Base-by-base conservation (phyloP, 2,797 vertebrate species). In the Fistularia commersonii region DNA sequence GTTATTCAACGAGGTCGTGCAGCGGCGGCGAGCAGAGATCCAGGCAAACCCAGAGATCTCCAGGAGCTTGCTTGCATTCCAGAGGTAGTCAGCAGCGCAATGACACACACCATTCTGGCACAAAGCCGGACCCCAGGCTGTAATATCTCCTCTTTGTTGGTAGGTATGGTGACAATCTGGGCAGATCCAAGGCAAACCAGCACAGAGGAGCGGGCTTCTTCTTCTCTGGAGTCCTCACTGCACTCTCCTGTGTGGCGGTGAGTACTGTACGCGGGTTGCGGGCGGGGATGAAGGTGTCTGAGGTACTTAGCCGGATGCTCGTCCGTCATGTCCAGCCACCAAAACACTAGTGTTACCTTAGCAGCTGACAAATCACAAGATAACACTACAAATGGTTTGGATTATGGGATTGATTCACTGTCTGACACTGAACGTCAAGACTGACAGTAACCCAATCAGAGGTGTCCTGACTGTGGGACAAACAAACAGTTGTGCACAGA, bases 141-240 rank as follows among this genome's bases (percentile, higher is more conserved):
- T 23, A 23, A 23, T 23, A 36, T 14, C 14, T 41, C 43, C n/a
- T 12, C 6, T 34, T 8, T 68, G 1, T 51, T 58, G 72, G 57
- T 36, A 89, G 87, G 61, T 90, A 93, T 1, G 93, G 93, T 1
- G 90, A 85, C 13, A 91, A 91, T 59, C 78, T 69, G 42, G 84
- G 54, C 47, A 81, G 64, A 61, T 68, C 69, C 11, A 82, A 56
- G 47, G 87, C 87, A 52, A 78, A 72, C 38, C 86, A 90, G 63
- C 76, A 80, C 43, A 90, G 88, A 79, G 90, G 85, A 76, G 90
- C 91, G 38, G 90, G 91, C 45, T 92, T 93, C 12, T 96, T 98
- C 86, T 97, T 97, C 72, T 95, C 93, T 0, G 95, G 95, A 6
- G 92, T 98, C 45, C 83, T 98, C 54, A 93, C 92, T 37, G 91